Evolutionary conservation across 2,113 vertebrate species (phyloP).

Genomic region (Boulengeromyrus knoepffleri): DNA sequence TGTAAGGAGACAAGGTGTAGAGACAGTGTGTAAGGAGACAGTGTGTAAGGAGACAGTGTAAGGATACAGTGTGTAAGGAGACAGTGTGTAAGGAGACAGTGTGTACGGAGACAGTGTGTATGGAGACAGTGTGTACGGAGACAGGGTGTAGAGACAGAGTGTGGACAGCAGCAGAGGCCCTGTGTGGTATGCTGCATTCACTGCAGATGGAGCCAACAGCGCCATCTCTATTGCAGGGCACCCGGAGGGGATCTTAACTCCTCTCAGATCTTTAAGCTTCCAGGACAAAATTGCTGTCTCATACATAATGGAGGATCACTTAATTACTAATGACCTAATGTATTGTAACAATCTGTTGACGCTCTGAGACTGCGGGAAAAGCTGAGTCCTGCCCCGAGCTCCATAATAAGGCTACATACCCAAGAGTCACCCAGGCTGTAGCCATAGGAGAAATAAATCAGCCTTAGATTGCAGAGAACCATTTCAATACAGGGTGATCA

Average conservation of each 20-base stretch:
- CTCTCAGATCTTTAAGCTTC: neutral
- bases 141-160: too few species aligned
- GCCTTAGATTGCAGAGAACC: neutral
- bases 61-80: too few species aligned
- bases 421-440: neutral
- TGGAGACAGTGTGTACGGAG: neutral
- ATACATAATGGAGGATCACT: slow-evolving; percentile 6
- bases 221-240: neutral
- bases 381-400: neutral
- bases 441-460: neutral
- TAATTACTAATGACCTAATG: slow-evolving; percentile 16
- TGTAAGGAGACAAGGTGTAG: too few species aligned
- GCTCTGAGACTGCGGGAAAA: neutral
- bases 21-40: too few species aligned
- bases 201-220: neutral
- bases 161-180: neutral
- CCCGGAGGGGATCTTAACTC: neutral
- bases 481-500: neutral
- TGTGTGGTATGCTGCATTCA: neutral
- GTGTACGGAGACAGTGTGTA: neutral
- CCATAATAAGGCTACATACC: neutral
- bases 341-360: neutral
- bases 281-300: neutral
- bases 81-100: neutral
- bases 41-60: too few species aligned